These are phyloP conservation scores for Phasia obesa DNA, from an alignment of 2,888 invertebrate genomes.

Conservation along the genomic window DNA sequence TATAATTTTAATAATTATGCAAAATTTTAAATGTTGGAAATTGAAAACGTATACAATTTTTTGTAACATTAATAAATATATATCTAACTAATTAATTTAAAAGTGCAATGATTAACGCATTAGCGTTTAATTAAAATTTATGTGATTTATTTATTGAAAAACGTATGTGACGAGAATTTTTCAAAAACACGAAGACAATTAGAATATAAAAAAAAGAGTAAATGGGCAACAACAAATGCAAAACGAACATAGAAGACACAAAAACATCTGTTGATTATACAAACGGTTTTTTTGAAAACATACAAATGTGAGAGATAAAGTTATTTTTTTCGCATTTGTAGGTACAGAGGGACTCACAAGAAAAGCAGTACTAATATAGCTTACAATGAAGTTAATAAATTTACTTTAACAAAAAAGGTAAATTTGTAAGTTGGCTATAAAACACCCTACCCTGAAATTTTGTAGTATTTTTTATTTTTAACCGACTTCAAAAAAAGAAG, in stretches of 20 bases:
- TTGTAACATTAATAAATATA: too few relatives aligned
- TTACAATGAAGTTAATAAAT: neutral
- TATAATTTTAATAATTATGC: too few relatives aligned
- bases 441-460: neutral
- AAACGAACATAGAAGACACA: neutral
- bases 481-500: too few relatives aligned
- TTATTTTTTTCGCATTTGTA: conserved; percentile 28
- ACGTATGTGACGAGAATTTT: conserved; percentile 8
- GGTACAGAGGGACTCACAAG: conserved; percentile 14
- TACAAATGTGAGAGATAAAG: conserved; percentile 32
- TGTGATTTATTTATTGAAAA: conserved; percentile 9
- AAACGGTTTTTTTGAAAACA: neutral
- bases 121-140: too few relatives aligned
- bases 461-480: too few relatives aligned
- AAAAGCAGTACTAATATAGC: conserved; percentile 3
- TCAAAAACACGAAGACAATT: neutral
- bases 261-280: conserved; percentile 37
- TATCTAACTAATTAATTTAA: too few relatives aligned
- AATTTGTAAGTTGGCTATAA: neutral
- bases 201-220: conserved; percentile 8
- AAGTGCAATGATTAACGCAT: too few relatives aligned
- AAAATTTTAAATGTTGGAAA: too few relatives aligned
- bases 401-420: neutral
- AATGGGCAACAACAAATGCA: neutral
- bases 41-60: too few relatives aligned